Percentiles rank a stretch among this genome's conserved stretches.
phyloP scores from a whole-genome alignment of 2,797 vertebrate genomes.

The Lycodopsis pacificus region DNA sequence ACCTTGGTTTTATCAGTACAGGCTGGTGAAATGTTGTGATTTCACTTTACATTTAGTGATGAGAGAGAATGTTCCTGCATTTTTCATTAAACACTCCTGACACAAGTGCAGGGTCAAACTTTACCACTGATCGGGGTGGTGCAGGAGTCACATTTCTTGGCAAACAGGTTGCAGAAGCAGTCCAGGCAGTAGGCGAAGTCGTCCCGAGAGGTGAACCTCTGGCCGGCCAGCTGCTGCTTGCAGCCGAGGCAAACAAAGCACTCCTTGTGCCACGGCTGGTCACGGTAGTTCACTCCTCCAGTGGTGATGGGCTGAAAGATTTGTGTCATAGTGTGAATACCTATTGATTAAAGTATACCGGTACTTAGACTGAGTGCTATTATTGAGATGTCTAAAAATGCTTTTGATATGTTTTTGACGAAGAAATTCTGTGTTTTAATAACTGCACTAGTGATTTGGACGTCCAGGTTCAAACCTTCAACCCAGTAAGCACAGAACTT shows the following conservation, averaged over 20 bases:
- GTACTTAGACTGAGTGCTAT: not conserved
- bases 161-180: constrained; percentile 94
- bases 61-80: not conserved
- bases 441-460: too few species aligned
- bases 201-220: constrained; percentile 93
- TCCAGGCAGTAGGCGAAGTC: constrained; percentile 92
- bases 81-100: not conserved
- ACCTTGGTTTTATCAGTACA: not conserved
- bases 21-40: too few species aligned
- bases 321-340: not conserved
- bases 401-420: too few species aligned
- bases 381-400: too few species aligned
- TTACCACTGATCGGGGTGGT: constrained; percentile 90
- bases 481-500: not conserved
- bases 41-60: not conserved
- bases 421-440: too few species aligned
- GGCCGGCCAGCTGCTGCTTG: constrained; percentile 91
- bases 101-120: not conserved
- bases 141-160: constrained; percentile 94
- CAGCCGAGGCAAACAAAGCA: constrained; percentile 94
- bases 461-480: too few species aligned
- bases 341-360: not conserved
- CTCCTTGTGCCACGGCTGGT: constrained; percentile 96
- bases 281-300: constrained; percentile 92
- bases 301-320: constrained; percentile 89